Evolutionary conservation across 2,888 invertebrate genomes (phyloP).

Genomic region (Loripinus fragilis): DNA sequence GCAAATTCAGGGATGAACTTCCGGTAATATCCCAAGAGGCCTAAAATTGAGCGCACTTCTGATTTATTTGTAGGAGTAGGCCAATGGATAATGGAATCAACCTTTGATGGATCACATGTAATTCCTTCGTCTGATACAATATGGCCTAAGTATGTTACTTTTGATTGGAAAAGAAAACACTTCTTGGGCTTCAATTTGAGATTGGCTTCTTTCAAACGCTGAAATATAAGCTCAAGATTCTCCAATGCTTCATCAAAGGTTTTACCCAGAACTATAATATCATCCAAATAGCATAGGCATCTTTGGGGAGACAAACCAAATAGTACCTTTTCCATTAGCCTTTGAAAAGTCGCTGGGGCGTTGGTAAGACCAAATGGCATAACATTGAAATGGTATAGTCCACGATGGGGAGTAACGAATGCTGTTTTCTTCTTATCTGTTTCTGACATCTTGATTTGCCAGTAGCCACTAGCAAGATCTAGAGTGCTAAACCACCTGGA

Average conservation of each 20-base stretch:
- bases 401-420: conserved; percentile 22
- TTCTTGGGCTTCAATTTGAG: conserved; percentile 39
- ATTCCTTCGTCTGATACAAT: conserved; percentile 31
- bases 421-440: conserved; percentile 22
- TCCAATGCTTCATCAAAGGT: conserved; percentile 22
- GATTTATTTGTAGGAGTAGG: conserved; percentile 11
- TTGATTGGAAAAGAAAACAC: conserved; percentile 31
- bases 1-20: conserved; percentile 30
- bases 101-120: conserved; percentile 25
- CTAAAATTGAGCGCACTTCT: conserved; percentile 22
- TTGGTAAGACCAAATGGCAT: too few relatives aligned
- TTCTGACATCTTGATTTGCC: conserved; percentile 32
- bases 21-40: conserved; percentile 24
- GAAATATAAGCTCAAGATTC: conserved; percentile 23
- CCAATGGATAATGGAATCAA: conserved; percentile 30
- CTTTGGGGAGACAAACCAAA: conserved; percentile 7
- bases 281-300: conserved; percentile 39
- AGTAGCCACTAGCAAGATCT: conserved; percentile 27
- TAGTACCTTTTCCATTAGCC: conserved; percentile 25
- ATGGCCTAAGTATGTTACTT: conserved; percentile 37
- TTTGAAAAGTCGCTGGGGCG: conserved; percentile 29
- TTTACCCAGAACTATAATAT: conserved; percentile 26
- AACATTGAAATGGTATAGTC: conserved; percentile 20
- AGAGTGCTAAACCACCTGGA: conserved; percentile 23
- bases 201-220: conserved; percentile 18